Conservation (phyloP, 2,797 vertebrate genomes). For the Vultur gryphus region DNA sequence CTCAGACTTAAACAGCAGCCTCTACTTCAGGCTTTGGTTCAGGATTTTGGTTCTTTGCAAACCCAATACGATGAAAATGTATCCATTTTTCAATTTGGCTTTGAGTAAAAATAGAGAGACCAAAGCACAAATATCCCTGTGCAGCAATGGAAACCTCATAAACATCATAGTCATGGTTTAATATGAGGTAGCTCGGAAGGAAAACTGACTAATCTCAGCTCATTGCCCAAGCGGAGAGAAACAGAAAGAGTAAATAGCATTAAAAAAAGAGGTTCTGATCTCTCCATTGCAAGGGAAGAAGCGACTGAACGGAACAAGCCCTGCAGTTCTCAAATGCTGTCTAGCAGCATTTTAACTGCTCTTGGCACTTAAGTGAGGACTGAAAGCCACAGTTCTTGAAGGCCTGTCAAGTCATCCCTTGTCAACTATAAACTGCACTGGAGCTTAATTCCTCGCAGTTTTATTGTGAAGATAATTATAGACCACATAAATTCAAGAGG, state of each 20-base stretch:
- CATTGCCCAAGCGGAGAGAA: background rate
- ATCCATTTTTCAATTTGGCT: background rate
- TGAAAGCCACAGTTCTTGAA: background rate
- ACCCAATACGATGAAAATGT: background rate
- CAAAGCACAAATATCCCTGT: background rate
- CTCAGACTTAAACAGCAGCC: background rate
- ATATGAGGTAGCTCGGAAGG: background rate
- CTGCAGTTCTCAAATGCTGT: background rate
- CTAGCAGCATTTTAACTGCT: background rate
- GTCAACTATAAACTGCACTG: background rate
- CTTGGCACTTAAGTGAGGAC: background rate
- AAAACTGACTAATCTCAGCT: slow-evolving; percentile 26
- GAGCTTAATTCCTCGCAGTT: slow-evolving; percentile 1
- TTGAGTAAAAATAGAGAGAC: background rate
- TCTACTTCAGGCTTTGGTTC: background rate
- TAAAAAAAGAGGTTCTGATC: background rate
- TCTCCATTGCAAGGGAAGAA: background rate
- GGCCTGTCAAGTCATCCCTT: background rate
- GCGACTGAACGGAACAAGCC: background rate
- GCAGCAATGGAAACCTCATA: slow-evolving; percentile 16
- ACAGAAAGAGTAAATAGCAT: background rate
- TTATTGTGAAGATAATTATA: slow-evolving; percentile 56
- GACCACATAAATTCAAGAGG: background rate
- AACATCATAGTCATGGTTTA: background rate
- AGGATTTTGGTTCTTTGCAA: background rate